Conservation (phyloP, 2,113 vertebrate species). For the Apeltes quadracus region DNA sequence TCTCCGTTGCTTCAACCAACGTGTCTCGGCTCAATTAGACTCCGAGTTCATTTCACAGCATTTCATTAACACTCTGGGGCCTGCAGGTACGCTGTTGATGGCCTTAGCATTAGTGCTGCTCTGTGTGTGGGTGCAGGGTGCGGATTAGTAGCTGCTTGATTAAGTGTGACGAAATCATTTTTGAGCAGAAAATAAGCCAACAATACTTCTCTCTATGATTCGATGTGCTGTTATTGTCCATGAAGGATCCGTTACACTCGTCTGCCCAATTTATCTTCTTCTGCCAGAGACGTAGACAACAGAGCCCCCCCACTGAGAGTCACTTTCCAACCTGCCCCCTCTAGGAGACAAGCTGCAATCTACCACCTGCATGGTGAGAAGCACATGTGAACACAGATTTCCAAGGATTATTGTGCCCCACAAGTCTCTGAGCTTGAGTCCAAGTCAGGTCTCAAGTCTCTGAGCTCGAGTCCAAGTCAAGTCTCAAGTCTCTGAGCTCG, state of each 20-base stretch:
- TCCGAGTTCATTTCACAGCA: conserved; percentile 69
- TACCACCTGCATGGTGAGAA: background rate
- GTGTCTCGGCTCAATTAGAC: conserved; percentile 33
- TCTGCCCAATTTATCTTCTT: conserved; percentile 2
- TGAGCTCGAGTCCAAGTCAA: too few relatives aligned
- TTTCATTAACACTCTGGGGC: conserved; percentile 40
- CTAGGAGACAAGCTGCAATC: background rate
- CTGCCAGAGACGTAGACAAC: background rate
- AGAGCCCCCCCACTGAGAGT: background rate
- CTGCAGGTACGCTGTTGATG: conserved; percentile 6
- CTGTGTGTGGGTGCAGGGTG: background rate
- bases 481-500: too few relatives aligned
- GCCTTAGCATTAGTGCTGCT: conserved; percentile 29
- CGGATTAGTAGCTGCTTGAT: conserved; percentile 47
- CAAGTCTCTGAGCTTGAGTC: too few relatives aligned
- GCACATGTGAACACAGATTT: background rate
- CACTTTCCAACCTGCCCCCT: background rate
- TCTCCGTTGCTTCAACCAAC: conserved; percentile 18
- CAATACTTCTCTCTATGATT: conserved; percentile 26
- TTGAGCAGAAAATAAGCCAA: conserved; percentile 56
- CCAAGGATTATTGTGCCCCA: background rate
- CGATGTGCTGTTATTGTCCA: conserved; percentile 27
- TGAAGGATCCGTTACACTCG: conserved; percentile 28
- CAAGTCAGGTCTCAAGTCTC: too few relatives aligned
- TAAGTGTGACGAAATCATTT: conserved; percentile 65